phyloP scores from a whole-genome alignment of 2,888 invertebrate species.

The Alloplasta piceator region DNA sequence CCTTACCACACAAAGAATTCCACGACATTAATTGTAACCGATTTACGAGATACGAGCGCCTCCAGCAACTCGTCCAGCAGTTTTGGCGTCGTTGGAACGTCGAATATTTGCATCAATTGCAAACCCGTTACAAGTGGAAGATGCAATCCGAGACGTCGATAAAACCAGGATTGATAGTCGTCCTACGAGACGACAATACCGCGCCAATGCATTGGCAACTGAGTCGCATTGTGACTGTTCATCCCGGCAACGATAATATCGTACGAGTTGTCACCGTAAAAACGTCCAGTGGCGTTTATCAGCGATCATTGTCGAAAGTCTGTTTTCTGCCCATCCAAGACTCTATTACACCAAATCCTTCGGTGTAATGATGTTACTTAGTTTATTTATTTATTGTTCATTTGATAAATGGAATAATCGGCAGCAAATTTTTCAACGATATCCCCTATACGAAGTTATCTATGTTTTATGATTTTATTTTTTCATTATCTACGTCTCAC shows the following conservation, averaged over 20 bases:
- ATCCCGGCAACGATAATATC: not conserved
- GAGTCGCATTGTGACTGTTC: not conserved
- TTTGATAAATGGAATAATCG: too few species aligned
- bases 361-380: too few species aligned
- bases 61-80: not conserved
- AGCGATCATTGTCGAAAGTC: not conserved
- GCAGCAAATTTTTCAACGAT: too few species aligned
- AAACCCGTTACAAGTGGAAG: not conserved
- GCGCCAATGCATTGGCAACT: not conserved
- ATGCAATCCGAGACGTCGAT: not conserved
- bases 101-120: not conserved
- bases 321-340: too few species aligned
- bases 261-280: not conserved
- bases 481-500: too few species aligned
- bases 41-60: not conserved
- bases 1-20: not conserved
- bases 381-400: too few species aligned
- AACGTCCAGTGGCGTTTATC: not conserved
- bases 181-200: not conserved
- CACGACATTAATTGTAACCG: not conserved
- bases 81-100: not conserved
- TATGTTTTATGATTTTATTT: too few species aligned
- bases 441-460: too few species aligned
- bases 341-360: too few species aligned
- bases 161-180: not conserved